Evolutionary conservation across 2,113 vertebrate genomes (phyloP), one percentile per base, ranked within the genome.

Genomic region (Origma solitaria): DNA sequence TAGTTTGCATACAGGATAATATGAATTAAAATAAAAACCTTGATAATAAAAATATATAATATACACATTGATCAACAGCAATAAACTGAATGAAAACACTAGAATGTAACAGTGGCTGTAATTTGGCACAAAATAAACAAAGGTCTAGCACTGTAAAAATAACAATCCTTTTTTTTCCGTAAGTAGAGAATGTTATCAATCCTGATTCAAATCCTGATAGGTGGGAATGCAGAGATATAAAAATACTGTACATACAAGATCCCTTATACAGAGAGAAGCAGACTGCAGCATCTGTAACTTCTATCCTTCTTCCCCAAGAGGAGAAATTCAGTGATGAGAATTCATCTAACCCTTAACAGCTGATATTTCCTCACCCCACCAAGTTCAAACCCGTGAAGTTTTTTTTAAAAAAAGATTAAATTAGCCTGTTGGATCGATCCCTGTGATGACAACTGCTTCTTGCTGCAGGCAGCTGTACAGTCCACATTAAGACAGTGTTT

Each of bases 41-140:
- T 86, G 93, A 79, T 94, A 96, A 96, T 82, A 96, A 97, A 94
- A 93, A 94, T 94, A 97, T 92, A 88, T 82, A 92, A 95, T 93
- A 93, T 69, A 82, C 68, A 96, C 49, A 88, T 58, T 64, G 76
- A 92, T 88, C 92, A 88, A 90, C 9, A 40, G 86, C 94, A 95
- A 92, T 49, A 95, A 97, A 96, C 42, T 60, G 82, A 89, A 89
- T 54, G 75, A 91, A 91, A 76, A 89, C 25, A 96, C 87, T 86
- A 82, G 60, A 88, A 88, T 60, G 76, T 95, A 95, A 96, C 81
- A 97, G 69, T 56, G 90, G 80, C 40, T 86, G 85, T 64, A 75
- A 86, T 95, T 95, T 96, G 97, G 96, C 97, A 97, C 96, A 95
- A 96, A 88, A 97, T 31, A 83, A 93, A 90, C 82, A 88, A 73